Evolutionary conservation across 2,113 vertebrate species (phyloP).

Genomic region (Austrofundulus limnaeus): DNA sequence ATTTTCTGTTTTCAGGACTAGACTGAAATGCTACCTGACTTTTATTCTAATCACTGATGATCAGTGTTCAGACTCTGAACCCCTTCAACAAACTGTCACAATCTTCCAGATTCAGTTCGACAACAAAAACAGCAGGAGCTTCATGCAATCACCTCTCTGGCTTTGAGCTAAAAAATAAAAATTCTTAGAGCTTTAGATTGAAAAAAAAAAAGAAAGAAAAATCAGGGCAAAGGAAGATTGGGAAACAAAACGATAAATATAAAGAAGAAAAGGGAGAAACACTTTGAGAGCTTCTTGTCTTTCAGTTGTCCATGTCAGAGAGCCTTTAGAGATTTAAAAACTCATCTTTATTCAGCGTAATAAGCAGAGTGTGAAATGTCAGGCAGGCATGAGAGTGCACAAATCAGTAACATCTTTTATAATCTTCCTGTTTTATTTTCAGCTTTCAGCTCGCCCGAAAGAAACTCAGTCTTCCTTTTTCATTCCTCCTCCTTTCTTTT

Average conservation of each 20-base stretch:
- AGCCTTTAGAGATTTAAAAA: background rate
- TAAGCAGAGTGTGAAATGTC: constrained; percentile 11
- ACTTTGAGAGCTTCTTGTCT: background rate
- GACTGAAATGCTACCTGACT: background rate
- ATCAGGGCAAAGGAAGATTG: background rate
- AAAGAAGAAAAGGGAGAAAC: background rate
- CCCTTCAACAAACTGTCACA: background rate
- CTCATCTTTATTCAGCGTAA: background rate
- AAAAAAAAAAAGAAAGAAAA: background rate
- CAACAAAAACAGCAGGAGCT: constrained; percentile 10
- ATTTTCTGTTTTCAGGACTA: no score
- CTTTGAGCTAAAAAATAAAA: background rate
- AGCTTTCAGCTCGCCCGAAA: background rate
- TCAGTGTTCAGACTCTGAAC: constrained; percentile 5
- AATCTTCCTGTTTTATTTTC: background rate
- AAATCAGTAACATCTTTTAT: constrained; percentile 16
- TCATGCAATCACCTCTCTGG: background rate
- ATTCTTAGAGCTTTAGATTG: background rate
- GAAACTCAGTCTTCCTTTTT: background rate
- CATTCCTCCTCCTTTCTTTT: no score
- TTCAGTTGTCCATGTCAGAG: background rate
- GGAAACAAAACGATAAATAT: background rate
- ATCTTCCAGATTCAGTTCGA: background rate
- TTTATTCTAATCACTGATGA: background rate
- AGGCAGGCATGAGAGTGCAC: background rate